phyloP scores from a whole-genome alignment of 2,113 vertebrate species.

The Suncus etruscus region DNA sequence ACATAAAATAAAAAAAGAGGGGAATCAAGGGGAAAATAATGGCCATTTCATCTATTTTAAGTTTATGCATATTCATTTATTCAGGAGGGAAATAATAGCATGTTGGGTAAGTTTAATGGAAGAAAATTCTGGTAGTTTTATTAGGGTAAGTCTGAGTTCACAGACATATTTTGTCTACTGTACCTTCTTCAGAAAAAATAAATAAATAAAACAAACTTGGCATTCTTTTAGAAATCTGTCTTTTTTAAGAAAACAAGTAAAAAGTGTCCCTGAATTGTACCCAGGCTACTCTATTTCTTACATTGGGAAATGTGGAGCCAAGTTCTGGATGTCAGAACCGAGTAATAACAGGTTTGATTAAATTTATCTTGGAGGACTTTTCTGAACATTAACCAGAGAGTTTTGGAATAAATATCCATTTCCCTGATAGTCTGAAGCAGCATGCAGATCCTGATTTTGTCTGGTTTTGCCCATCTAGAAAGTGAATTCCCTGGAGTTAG shows the following conservation, averaged over 20 bases:
- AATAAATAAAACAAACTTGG: too few relatives aligned
- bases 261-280: too few relatives aligned
- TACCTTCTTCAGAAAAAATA: too few relatives aligned
- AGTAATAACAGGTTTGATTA: not conserved
- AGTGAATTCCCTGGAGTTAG: not conserved
- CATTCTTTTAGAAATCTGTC: too few relatives aligned
- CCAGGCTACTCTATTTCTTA: too few relatives aligned
- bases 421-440: not conserved
- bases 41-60: not conserved
- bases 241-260: too few relatives aligned
- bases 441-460: not conserved
- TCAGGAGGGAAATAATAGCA: not conserved
- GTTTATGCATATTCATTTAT: not conserved
- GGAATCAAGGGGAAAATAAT: not conserved
- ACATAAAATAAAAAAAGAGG: not conserved
- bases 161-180: too few relatives aligned
- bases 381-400: not conserved
- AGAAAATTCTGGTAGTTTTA: not conserved
- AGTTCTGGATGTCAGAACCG: not conserved
- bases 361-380: accelerated
- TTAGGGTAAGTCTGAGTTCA: not conserved
- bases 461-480: not conserved
- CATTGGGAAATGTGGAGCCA: not conserved
- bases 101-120: not conserved
- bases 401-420: too few relatives aligned